Base-by-base conservation (phyloP, 1,140 invertebrate genomes). In the Pararge aegeria region DNA sequence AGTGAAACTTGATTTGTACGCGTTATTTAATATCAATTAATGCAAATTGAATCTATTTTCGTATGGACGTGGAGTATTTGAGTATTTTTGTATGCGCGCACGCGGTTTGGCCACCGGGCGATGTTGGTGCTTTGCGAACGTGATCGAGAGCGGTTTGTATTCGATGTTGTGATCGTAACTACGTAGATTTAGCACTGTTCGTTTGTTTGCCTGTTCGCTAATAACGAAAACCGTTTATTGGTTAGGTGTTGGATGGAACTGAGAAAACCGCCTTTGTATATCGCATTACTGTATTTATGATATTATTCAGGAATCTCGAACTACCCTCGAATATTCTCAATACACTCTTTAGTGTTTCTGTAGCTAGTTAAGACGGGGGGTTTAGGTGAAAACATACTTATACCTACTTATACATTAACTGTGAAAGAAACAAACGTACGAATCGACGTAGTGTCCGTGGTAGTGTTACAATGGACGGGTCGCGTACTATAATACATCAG, bases 51-150 rank as follows among this genome's bases (percentile, higher is more conserved):
- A 57, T 64, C 20, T 63, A 66, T 64, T 80, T 75, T 73, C 59
- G 27, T 70, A 64, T 69, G 65, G 77, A 82, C 10, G 30, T 34
- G 7, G 30, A 34, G 30, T 34, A 80, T 61, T 61, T 46, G 55
- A 53, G 52, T 61, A 61, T 61, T 61, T 61, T 61, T 61, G 20
- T 61, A 61, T n/a, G 54, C 49, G 65, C 50, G 65, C 75, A 69
- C 52, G 67, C 75, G 69, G 70, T 80, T 73, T 79, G 83, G 75
- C 81, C 83, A 83, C 81, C 83, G 83, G 80, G 60, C 54, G 70
- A 70, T 61, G 73, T 80, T 84, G 86, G 83, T 87, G 83, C 83
- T 89, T 88, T 70, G 81, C 74, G 74, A 61, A 63, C 62, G 59
- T 50, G 64, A 44, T 59, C 42, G 34, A 57, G 51, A 51, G 66